Base-by-base conservation (phyloP, 2,888 invertebrate genomes). In the Elmis aenea region DNA sequence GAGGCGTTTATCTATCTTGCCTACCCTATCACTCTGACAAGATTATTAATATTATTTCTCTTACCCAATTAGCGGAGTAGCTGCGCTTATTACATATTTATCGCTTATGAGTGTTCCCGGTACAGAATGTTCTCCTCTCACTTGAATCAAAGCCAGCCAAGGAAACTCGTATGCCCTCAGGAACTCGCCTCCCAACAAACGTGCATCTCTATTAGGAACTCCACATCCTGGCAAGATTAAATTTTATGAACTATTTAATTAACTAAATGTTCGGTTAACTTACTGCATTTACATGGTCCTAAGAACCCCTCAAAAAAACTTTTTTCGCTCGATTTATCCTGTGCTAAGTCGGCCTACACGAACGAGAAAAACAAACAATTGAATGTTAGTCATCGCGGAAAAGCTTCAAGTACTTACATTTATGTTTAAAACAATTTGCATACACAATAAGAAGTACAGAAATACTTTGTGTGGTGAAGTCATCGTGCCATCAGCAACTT, bases 61-160 rank as follows among this genome's bases (percentile, higher is more conserved):
- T 51, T 58, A 77, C 76, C 71, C 69, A 29, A 71, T 52, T 2
- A 78, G 48, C 40, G 65, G 67, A 18, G 71, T 70, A 1, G 77
- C 76, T 3, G 75, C 68, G 8, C 77, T 76, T 15, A 79, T 44
- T 3, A 79, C 62, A 50, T 77, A 77, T 52, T 68, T 69, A 55
- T 77, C 74, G 42, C 76, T 76, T 46, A 79, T 74, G 30, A 79
- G 52, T 11, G 73, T 68, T 3, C 74, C 77, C 21, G 69, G 67
- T 12, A 72, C 48, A 8, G 60, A 53, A 1, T 47, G 46, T 6
- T 48, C 47, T 2, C 66, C 67, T 31, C 63, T 64, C 11, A 71
- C 57, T 41, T 70, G 67, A 35, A 77, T 58, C 16, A 68, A 58
- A 1, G 69, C 72, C 13, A 76, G 60, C 77, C 77, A 77, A 1